These are phyloP conservation scores for Otolemur garnettii DNA, from an alignment of 2,113 vertebrate genomes.

Conservation along the genomic window DNA sequence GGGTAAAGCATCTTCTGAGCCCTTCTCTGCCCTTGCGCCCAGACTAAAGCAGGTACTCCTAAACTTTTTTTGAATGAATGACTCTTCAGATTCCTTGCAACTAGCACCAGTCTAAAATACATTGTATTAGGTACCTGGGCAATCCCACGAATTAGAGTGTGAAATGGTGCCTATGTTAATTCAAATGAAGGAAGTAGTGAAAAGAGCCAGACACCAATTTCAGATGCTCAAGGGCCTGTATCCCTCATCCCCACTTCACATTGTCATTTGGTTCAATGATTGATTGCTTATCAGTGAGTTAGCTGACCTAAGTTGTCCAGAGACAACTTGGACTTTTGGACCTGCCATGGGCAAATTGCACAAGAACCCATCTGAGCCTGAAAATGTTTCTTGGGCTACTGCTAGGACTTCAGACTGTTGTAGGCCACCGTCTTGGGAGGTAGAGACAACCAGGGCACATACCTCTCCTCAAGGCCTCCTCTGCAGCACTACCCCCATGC, in stretches of 20 bases:
- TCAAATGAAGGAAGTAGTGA: neutral
- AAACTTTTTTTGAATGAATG: neutral
- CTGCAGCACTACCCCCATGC: neutral
- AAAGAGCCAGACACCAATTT: neutral
- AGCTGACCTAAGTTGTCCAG: neutral
- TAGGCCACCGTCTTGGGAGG: neutral
- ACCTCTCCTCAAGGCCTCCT: neutral
- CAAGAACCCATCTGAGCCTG: neutral
- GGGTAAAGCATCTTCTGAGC: neutral
- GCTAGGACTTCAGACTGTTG: neutral
- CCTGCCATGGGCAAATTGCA: neutral
- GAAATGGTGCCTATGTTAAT: neutral
- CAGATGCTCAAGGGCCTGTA: neutral
- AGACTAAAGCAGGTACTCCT: neutral
- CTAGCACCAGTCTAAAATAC: neutral
- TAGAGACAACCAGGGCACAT: neutral
- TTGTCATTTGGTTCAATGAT: neutral
- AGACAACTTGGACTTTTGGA: neutral
- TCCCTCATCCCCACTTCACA: neutral
- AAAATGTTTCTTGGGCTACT: neutral
- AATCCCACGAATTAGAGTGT: too few species aligned
- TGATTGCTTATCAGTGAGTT: neutral
- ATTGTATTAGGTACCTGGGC: neutral
- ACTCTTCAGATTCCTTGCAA: neutral
- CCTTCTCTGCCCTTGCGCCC: neutral